These are phyloP conservation scores for Linnaemya tessellans DNA, from an alignment of 2,888 invertebrate genomes.

Conservation along the genomic window DNA sequence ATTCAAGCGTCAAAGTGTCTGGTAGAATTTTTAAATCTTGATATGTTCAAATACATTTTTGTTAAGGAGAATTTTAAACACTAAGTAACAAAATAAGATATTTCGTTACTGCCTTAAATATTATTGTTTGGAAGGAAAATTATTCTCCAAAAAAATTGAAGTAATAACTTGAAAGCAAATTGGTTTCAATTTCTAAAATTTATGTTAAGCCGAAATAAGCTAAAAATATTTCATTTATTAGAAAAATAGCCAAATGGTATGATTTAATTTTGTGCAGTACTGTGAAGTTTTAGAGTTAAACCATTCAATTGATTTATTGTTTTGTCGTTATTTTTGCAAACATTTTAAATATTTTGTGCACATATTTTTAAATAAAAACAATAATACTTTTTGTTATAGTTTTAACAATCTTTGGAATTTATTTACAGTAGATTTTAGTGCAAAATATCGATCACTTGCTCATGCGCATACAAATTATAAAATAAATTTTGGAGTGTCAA, in stretches of 20 bases:
- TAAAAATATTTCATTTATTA: background rate
- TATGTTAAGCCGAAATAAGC: too few relatives aligned
- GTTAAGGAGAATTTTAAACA: background rate
- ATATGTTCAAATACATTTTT: background rate
- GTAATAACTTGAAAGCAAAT: too few relatives aligned
- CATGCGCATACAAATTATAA: constrained; percentile 21
- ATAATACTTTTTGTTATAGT: background rate
- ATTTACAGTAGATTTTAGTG: background rate
- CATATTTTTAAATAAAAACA: background rate
- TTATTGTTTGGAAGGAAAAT: background rate
- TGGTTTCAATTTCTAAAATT: too few relatives aligned
- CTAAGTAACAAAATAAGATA: background rate
- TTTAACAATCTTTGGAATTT: background rate
- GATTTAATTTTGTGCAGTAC: background rate
- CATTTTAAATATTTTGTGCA: constrained; percentile 29
- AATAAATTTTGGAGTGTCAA: background rate
- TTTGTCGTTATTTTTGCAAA: background rate
- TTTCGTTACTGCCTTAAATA: background rate
- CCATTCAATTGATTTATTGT: background rate
- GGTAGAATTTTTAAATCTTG: constrained; percentile 1
- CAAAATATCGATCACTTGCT: constrained; percentile 28
- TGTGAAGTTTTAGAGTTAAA: background rate
- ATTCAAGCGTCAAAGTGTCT: constrained; percentile 63
- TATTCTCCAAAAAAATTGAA: too few relatives aligned
- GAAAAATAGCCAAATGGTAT: background rate